Percentiles rank a stretch among this genome's conserved stretches.
Conservation (phyloP, 2,797 vertebrate species). For the Sebastes cheni region DNA sequence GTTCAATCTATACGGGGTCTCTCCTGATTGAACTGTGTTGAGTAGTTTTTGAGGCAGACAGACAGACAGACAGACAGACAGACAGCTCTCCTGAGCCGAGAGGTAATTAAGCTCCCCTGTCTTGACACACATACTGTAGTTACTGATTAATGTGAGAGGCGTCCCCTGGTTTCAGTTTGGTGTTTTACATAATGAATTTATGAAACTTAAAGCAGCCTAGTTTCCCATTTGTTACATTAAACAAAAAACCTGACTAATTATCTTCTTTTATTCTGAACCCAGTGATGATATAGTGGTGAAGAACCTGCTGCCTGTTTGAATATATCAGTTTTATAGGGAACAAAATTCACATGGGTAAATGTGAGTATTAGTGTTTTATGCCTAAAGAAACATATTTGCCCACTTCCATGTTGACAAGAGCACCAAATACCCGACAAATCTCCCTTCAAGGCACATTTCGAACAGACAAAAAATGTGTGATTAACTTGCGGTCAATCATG, state of each 20-base stretch:
- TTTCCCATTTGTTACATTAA: not conserved
- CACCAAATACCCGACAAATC: too few relatives aligned
- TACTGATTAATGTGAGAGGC: slow-evolving; percentile 44
- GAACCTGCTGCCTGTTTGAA: not conserved
- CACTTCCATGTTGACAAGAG: too few relatives aligned
- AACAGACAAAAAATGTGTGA: too few relatives aligned
- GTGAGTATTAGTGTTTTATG: not conserved
- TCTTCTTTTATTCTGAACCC: not conserved
- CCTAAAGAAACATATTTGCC: too few relatives aligned
- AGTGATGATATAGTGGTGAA: not conserved
- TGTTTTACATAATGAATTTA: slow-evolving; percentile 45
- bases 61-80: not conserved
- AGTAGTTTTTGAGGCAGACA: not conserved
- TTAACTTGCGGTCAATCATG: too few relatives aligned
- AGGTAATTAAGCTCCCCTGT: slow-evolving; percentile 32
- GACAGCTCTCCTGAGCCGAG: not conserved
- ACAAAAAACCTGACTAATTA: not conserved
- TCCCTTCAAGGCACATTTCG: too few relatives aligned
- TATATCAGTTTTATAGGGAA: not conserved
- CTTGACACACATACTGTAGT: not conserved
- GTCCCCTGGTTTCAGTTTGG: slow-evolving; percentile 23
- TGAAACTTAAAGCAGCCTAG: slow-evolving; percentile 8
- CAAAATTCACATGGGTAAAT: not conserved
- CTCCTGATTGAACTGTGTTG: slow-evolving; percentile 7
- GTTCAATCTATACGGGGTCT: too few relatives aligned